These are phyloP conservation scores for Tangara arthus DNA, from an alignment of 2,797 vertebrate genomes.

Conservation along the genomic window DNA sequence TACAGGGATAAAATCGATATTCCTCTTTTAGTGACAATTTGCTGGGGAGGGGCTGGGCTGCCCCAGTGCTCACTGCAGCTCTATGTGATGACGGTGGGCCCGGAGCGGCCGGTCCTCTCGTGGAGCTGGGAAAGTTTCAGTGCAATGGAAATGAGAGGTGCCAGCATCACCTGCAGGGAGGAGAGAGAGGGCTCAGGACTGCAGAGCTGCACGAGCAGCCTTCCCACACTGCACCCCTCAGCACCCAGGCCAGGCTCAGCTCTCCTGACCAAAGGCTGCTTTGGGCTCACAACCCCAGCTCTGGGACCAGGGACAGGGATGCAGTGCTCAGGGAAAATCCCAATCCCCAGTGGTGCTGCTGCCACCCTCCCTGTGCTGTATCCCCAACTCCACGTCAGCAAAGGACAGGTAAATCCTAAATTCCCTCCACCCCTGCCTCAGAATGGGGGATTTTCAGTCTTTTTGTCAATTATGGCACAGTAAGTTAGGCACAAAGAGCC, in stretches of 20 bases:
- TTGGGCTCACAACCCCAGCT: neutral
- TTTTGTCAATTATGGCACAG: neutral
- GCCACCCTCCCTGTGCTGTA: rapidly evolving
- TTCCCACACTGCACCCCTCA: rapidly evolving
- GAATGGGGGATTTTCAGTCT: neutral
- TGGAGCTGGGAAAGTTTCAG: slow-evolving; percentile 92
- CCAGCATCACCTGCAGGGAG: slow-evolving; percentile 88
- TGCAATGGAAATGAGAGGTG: slow-evolving; percentile 92
- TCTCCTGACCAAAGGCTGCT: neutral
- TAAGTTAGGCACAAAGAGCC: neutral
- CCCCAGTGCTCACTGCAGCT: rapidly evolving
- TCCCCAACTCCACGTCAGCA: rapidly evolving
- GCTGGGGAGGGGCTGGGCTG: neutral
- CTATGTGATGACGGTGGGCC: slow-evolving; percentile 91
- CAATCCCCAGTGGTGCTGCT: neutral
- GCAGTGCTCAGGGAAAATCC: neutral
- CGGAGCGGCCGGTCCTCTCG: slow-evolving; percentile 85
- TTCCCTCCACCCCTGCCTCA: no score
- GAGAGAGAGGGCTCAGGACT: neutral
- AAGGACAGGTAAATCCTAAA: neutral
- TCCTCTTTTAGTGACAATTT: neutral
- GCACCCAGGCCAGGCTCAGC: neutral
- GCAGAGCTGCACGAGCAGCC: neutral
- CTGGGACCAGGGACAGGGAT: neutral
- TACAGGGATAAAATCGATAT: neutral